These are phyloP conservation scores for Lasioglossum morio DNA, from an alignment of 2,888 invertebrate genomes.

Conservation along the genomic window DNA sequence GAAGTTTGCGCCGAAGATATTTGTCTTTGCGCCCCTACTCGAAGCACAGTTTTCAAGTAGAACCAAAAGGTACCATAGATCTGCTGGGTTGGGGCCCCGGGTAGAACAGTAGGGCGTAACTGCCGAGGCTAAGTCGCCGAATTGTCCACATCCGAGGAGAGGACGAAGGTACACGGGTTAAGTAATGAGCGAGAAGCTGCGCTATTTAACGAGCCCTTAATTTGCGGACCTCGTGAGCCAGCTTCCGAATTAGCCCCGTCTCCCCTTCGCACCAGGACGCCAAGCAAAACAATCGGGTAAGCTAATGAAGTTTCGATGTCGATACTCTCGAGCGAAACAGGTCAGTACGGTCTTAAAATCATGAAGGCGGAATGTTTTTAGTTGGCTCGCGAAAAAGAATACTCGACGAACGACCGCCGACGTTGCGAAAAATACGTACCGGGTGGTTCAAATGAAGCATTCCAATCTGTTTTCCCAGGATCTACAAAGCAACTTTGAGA, in stretches of 20 bases:
- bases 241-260: slow-evolving; percentile 27
- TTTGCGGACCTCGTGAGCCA: slow-evolving; percentile 45
- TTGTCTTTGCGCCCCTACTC: neutral
- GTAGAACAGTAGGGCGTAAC: slow-evolving; percentile 3
- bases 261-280: neutral
- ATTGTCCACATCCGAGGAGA: slow-evolving; percentile 48
- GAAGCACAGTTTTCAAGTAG: neutral
- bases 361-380: neutral
- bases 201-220: slow-evolving; percentile 55
- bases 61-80: slow-evolving; percentile 18
- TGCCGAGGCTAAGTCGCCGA: slow-evolving; percentile 28
- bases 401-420: neutral
- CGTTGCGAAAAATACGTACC: neutral
- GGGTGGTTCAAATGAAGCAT: neutral
- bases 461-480: neutral
- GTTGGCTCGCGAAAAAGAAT: neutral
- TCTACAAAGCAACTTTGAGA: neutral
- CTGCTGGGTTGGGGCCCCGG: neutral
- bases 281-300: slow-evolving; percentile 47
- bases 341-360: neutral
- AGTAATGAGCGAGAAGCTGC: slow-evolving; percentile 39
- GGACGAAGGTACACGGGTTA: slow-evolving; percentile 42
- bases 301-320: slow-evolving; percentile 59
- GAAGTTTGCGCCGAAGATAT: neutral
- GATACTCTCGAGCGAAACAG: slow-evolving; percentile 34